A percentile compares a stretch with the other conserved stretches of the same genome.
Evolutionary conservation across 2,888 invertebrate species (phyloP).

Genomic region (Ennomos fuscantarius): DNA sequence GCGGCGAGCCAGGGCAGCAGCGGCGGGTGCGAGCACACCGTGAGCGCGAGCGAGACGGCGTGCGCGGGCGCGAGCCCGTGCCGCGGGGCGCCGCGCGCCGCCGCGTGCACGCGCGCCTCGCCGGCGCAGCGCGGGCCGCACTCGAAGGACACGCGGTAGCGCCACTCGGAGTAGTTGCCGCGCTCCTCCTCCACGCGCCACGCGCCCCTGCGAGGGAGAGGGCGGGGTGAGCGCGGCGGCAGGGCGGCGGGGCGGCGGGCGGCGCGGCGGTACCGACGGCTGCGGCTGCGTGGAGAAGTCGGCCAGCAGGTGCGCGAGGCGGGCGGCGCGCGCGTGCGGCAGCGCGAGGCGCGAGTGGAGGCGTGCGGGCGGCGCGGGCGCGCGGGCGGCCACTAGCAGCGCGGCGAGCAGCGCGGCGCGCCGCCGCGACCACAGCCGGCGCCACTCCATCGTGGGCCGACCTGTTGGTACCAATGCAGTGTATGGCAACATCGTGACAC

Average conservation of each 20-base stretch:
- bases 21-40: conserved; percentile 46
- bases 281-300: conserved; percentile 60
- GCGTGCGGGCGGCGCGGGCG: conserved; percentile 22
- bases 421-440: conserved; percentile 15
- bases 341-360: conserved; percentile 6
- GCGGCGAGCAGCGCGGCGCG: conserved; percentile 14
- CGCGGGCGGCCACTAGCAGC: conserved; percentile 34
- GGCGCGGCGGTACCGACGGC: conserved; percentile 20
- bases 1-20: conserved; percentile 52
- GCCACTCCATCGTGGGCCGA: no score
- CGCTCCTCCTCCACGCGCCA: conserved; percentile 59
- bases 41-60: conserved; percentile 41
- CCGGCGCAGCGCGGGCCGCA: conserved; percentile 61
- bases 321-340: conserved; percentile 37
- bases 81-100: conserved; percentile 30
- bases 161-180: conserved; percentile 63
- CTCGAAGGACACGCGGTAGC: conserved; percentile 53
- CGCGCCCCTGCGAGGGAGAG: conserved; percentile 41
- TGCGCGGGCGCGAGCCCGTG: conserved; percentile 42
- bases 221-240: not conserved
- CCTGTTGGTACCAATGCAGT: no score
- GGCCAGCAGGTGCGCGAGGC: conserved; percentile 60
- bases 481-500: no score
- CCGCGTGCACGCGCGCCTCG: conserved; percentile 42
- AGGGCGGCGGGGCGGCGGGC: not conserved